A percentile compares a stretch with the other conserved stretches of the same genome.
Conservation (phyloP, 2,888 invertebrate species). For the Monoplex corrugatus region DNA sequence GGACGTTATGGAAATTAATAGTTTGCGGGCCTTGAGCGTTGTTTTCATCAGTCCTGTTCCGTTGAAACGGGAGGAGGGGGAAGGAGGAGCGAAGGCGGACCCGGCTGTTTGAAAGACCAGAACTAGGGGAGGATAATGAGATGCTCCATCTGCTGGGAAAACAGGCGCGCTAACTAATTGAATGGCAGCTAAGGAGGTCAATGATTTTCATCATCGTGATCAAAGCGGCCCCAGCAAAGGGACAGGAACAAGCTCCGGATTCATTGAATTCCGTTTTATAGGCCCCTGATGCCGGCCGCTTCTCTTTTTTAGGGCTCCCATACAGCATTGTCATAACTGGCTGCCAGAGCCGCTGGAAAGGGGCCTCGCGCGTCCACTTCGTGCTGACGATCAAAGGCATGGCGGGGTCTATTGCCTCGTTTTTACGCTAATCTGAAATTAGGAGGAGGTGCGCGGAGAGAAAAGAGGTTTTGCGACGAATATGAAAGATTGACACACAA, state of each 20-base stretch:
- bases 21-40: no score
- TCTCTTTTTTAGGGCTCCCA: background rate
- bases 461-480: background rate
- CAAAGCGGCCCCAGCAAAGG: background rate
- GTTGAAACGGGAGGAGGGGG: no score
- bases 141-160: background rate
- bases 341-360: background rate
- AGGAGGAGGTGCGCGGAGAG: background rate
- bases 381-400: background rate
- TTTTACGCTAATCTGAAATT: slow-evolving; percentile 11
- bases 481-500: slow-evolving; percentile 12
- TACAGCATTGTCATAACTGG: background rate
- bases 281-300: background rate
- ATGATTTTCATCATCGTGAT: background rate
- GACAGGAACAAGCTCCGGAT: background rate
- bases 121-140: no score
- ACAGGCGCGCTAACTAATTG: background rate
- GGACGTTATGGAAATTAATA: no score
- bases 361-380: background rate
- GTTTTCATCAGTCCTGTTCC: no score
- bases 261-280: background rate
- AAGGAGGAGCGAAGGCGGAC: no score
- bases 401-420: background rate
- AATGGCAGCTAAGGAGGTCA: background rate
- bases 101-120: no score